Percentiles rank a stretch among this genome's conserved stretches.
These are phyloP conservation scores for Ylistrum balloti DNA, from an alignment of 1,140 invertebrate species.

Conservation along the genomic window DNA sequence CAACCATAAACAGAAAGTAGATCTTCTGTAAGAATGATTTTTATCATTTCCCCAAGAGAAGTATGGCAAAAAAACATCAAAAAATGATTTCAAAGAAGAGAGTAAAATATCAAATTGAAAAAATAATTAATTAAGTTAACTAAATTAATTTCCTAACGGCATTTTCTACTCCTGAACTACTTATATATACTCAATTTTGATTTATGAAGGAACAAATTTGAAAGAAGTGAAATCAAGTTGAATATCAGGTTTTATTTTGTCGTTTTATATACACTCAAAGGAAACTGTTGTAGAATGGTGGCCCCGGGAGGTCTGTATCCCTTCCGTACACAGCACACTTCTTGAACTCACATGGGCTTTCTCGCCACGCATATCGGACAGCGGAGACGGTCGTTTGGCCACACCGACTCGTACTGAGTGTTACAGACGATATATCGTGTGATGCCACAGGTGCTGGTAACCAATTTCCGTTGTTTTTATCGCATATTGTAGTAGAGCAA, in stretches of 20 bases:
- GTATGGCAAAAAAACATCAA: too few species aligned
- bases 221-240: too few species aligned
- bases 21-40: too few species aligned
- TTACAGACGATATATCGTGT: constrained; percentile 57
- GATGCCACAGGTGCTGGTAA: constrained; percentile 57
- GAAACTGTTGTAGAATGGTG: constrained; percentile 57
- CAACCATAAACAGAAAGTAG: too few species aligned
- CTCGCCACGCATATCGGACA: constrained; percentile 78
- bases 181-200: too few species aligned
- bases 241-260: background rate
- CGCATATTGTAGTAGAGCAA: background rate
- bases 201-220: too few species aligned
- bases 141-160: too few species aligned
- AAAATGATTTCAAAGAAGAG: too few species aligned
- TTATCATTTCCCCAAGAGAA: too few species aligned
- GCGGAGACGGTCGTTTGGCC: constrained; percentile 41
- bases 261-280: background rate
- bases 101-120: too few species aligned
- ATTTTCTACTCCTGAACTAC: too few species aligned
- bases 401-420: constrained; percentile 54
- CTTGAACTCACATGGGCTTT: constrained; percentile 74
- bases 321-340: constrained; percentile 75
- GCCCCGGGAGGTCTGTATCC: constrained; percentile 68
- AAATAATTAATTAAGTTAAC: too few species aligned
- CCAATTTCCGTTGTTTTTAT: constrained; percentile 53